A percentile compares a stretch with the other conserved stretches of the same genome.
These are phyloP conservation scores for Muscicapa striata DNA, from an alignment of 2,797 vertebrate genomes.

Conservation along the genomic window DNA sequence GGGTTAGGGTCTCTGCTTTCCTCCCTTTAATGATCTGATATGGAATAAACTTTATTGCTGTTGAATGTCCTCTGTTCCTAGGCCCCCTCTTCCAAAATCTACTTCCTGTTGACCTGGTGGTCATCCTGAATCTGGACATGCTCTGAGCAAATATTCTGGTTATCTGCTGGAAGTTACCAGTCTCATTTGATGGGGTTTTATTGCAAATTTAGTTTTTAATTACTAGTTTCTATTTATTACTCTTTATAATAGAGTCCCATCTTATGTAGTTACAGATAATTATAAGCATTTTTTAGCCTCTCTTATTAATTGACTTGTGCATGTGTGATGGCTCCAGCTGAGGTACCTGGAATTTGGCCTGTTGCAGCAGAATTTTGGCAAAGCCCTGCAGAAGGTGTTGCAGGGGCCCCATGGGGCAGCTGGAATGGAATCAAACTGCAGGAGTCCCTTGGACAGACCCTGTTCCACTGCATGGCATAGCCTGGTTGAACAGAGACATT, in stretches of 20 bases:
- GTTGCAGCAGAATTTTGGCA: background rate
- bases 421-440: background rate
- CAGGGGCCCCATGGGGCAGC: constrained; percentile 3
- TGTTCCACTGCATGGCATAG: constrained; percentile 21
- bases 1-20: background rate
- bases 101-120: background rate
- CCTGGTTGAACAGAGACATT: constrained; percentile 3
- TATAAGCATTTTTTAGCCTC: background rate
- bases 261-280: background rate
- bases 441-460: background rate
- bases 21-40: background rate
- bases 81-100: background rate
- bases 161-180: background rate
- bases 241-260: background rate
- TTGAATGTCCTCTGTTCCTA: background rate
- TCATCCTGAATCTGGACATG: background rate
- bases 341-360: too few species aligned
- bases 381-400: background rate
- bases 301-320: background rate
- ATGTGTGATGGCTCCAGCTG: background rate
- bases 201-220: background rate
- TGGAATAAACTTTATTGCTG: fast-evolving
- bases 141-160: background rate
- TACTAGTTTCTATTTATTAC: background rate
- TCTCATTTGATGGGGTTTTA: background rate